Conservation (phyloP, 1,140 invertebrate genomes). For the Dinothrombium tinctorium region DNA sequence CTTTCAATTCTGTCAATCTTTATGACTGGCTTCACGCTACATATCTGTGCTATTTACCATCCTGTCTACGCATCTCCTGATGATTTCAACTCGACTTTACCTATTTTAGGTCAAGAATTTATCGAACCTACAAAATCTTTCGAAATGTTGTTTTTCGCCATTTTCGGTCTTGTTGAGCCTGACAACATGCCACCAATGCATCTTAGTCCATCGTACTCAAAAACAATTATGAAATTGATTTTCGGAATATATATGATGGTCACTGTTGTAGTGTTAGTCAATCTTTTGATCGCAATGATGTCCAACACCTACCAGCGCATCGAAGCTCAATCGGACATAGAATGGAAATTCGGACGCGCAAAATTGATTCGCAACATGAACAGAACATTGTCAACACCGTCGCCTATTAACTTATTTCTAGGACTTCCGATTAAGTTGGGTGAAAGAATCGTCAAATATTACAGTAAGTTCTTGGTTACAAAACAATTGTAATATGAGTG, state of each 20-base stretch:
- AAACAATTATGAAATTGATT: constrained; percentile 31
- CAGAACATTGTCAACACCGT: constrained; percentile 83
- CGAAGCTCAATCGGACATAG: constrained; percentile 95
- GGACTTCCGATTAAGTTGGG: constrained; percentile 19
- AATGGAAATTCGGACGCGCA: constrained; percentile 98
- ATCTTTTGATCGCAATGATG: constrained; percentile 99
- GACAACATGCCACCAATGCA: constrained; percentile 31
- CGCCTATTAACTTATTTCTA: constrained; percentile 83
- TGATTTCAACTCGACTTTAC: constrained; percentile 13
- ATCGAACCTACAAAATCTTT: constrained; percentile 67
- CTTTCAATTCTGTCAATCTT: constrained; percentile 90
- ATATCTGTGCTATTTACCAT: constrained; percentile 33
- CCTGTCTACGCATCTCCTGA: constrained; percentile 17
- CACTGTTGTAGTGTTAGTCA: constrained; percentile 88
- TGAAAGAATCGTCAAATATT: constrained; percentile 1
- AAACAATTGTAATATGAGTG: neutral
- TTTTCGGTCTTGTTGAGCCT: constrained; percentile 77
- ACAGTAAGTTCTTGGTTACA: neutral
- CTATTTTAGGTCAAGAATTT: constrained; percentile 30
- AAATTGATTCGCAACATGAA: constrained; percentile 98
- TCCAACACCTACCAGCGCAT: constrained; percentile 96
- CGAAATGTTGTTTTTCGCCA: constrained; percentile 86
- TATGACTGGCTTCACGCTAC: constrained; percentile 93
- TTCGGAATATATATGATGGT: constrained; percentile 94
- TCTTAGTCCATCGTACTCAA: constrained; percentile 27